Base-by-base conservation (phyloP, 2,888 invertebrate species). In the Nemoura dubitans region DNA sequence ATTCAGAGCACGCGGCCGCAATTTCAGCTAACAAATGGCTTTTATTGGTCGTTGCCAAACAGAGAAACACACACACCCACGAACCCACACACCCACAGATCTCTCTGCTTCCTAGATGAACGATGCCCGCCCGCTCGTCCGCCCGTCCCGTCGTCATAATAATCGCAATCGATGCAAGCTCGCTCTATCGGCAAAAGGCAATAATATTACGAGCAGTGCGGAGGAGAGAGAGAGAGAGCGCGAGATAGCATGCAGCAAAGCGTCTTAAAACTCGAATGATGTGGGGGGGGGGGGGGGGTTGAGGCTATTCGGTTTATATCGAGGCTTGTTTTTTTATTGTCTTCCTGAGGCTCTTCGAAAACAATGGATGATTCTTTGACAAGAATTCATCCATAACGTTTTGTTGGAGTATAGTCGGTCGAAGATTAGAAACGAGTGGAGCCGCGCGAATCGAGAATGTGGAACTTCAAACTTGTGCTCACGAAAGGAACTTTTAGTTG, bases 41-140 rank as follows among this genome's bases (percentile, higher is more conserved):
- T 87, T 87, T 87, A 87, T 87, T 87, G 86, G 80, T 85, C 86
- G 86, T 86, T 87, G 80, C 42, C 86, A 86, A 77, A 83, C 42
- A 83, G 26, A 83, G 59, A 59, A 59, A 59, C 59, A 59, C 59
- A 59, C 59, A 59, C 59, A 59, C 59, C n/a, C n/a, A 59, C 59
- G 14, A 3, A 59, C 59, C 3, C 59, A 59, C 59, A 36, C 36
- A 36, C 36, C 3, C 36, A 36, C 36, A 36, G 5, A 59, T 59
- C 59, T 7, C 59, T 59, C 59, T 59, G 59, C 59, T 59, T 59
- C 59, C 14, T 59, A 21, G 59, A 59, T 59, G 59, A 59, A 59
- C 59, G 59, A 59, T 14, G 59, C 59, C 59, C 59, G 14, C 10
- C 36, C 36, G 5, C 36, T 6, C 36, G 10, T 10, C 36, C 59